phyloP scores from a whole-genome alignment of 1,140 invertebrate species.

The Drosophila pandora region DNA sequence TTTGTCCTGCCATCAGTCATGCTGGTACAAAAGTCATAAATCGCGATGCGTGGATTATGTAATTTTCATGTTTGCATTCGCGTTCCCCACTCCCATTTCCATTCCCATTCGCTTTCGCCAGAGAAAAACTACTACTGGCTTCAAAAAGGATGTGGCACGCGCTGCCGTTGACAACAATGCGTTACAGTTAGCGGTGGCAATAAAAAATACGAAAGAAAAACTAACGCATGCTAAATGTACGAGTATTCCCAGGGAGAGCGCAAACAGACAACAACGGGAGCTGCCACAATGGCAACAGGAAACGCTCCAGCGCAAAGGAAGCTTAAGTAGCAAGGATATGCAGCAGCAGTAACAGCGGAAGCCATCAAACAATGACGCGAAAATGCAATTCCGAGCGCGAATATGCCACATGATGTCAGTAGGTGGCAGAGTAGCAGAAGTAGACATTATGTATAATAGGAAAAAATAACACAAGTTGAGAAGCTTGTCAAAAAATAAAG shows the following conservation, averaged over 20 bases:
- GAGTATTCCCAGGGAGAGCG: constrained; percentile 32
- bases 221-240: constrained; percentile 55
- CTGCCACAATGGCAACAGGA: constrained; percentile 59
- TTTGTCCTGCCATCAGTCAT: constrained; percentile 75
- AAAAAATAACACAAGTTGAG: constrained; percentile 30
- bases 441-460: constrained; percentile 34
- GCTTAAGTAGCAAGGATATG: constrained; percentile 67
- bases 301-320: constrained; percentile 55
- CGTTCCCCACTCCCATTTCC: background rate
- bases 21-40: constrained; percentile 75
- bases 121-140: constrained; percentile 30
- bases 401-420: constrained; percentile 43
- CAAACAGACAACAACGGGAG: constrained; percentile 35
- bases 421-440: constrained; percentile 12
- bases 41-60: constrained; percentile 82
- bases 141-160: constrained; percentile 43
- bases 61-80: constrained; percentile 80
- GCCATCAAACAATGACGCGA: constrained; percentile 75
- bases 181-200: constrained; percentile 60
- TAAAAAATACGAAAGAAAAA: constrained; percentile 47
- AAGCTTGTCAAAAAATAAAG: constrained; percentile 25
- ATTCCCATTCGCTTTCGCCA: constrained; percentile 36
- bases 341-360: constrained; percentile 55
- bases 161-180: constrained; percentile 71
- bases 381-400: constrained; percentile 45